These are phyloP conservation scores for Cynoglossus semilaevis DNA, from an alignment of 2,113 vertebrate species.

Conservation along the genomic window DNA sequence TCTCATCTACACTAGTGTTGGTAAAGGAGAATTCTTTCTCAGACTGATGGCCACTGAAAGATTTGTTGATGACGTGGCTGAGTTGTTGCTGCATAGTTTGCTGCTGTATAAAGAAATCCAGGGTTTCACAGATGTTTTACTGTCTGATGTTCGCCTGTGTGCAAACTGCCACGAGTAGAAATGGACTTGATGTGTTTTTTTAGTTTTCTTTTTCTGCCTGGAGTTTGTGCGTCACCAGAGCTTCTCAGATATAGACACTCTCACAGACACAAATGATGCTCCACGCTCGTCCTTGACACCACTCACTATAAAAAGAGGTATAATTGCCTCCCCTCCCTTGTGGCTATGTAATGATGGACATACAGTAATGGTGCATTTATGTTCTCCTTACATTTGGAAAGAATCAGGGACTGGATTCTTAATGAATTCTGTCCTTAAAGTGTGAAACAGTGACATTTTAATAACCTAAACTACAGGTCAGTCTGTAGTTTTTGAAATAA, in stretches of 20 bases:
- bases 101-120: neutral
- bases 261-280: slow-evolving; percentile 42
- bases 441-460: too few species aligned
- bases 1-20: too few species aligned
- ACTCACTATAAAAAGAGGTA: slow-evolving; percentile 66
- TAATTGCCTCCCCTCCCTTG: slow-evolving; percentile 60
- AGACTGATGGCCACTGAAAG: neutral
- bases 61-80: neutral
- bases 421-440: too few species aligned
- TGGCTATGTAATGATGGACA: slow-evolving; percentile 49
- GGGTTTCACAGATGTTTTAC: neutral
- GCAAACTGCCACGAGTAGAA: slow-evolving; percentile 18
- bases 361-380: slow-evolving; percentile 47
- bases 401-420: neutral
- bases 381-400: slow-evolving; percentile 32
- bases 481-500: too few species aligned
- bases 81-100: slow-evolving; percentile 9
- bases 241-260: slow-evolving; percentile 39
- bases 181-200: slow-evolving; percentile 5
- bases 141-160: neutral
- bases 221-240: slow-evolving; percentile 38
- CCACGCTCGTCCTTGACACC: slow-evolving; percentile 58
- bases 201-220: slow-evolving; percentile 8
- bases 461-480: too few species aligned
- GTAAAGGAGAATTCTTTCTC: too few species aligned